Conservation (phyloP, 2,888 invertebrate genomes). For the Andrena trimmerana region DNA sequence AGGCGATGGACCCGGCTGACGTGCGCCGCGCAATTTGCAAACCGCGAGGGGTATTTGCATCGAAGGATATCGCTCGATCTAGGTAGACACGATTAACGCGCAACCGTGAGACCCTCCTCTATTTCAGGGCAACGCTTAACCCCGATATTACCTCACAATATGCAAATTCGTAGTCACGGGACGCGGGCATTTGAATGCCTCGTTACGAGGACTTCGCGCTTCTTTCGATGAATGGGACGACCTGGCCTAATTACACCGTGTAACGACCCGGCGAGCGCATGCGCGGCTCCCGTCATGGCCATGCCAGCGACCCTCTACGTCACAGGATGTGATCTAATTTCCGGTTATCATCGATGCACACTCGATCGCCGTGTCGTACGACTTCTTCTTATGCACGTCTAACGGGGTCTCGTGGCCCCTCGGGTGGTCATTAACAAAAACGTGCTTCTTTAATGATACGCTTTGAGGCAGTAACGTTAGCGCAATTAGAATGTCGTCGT, state of each 20-base stretch:
- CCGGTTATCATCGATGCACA: slow-evolving; percentile 58
- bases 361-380: slow-evolving; percentile 11
- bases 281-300: slow-evolving; percentile 23
- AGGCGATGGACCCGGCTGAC: no score
- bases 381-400: slow-evolving; percentile 22
- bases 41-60: background rate
- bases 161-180: slow-evolving; percentile 30
- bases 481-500: slow-evolving; percentile 20
- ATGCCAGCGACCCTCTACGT: slow-evolving; percentile 18
- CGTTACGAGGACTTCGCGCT: slow-evolving; percentile 39
- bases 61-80: background rate
- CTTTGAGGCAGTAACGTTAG: background rate
- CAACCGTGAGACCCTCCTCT: slow-evolving; percentile 10
- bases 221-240: slow-evolving; percentile 58
- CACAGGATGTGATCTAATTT: slow-evolving; percentile 64
- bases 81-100: background rate
- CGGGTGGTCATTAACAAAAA: slow-evolving; percentile 33
- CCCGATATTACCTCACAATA: slow-evolving; percentile 13
- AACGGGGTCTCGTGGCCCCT: slow-evolving; percentile 36
- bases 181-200: slow-evolving; percentile 31
- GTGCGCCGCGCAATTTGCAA: background rate
- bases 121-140: slow-evolving; percentile 10
- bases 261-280: slow-evolving; percentile 30
- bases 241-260: slow-evolving; percentile 62
- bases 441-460: slow-evolving; percentile 23